Percentiles rank a stretch among this genome's conserved stretches.
Evolutionary conservation across 2,113 vertebrate species (phyloP).

Genomic region (Tetrao urogallus): DNA sequence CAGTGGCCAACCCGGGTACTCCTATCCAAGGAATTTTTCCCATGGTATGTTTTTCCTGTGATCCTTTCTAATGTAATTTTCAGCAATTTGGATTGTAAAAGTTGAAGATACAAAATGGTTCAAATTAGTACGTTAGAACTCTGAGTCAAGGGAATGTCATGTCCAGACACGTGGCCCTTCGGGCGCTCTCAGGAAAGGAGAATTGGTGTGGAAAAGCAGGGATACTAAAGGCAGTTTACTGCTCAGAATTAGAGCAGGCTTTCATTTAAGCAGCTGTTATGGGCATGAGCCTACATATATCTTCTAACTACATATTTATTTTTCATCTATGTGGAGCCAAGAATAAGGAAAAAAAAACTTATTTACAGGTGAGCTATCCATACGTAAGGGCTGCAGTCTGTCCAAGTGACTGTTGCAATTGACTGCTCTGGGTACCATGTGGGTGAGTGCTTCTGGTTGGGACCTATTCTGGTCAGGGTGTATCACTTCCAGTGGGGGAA

Average conservation of each 20-base stretch:
- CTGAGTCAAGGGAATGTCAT: not conserved
- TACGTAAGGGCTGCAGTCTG: not conserved
- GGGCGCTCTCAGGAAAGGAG: not conserved
- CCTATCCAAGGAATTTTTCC: not conserved
- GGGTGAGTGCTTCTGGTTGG: not conserved
- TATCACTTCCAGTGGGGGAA: not conserved
- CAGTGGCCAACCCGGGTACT: not conserved
- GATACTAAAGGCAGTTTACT: not conserved
- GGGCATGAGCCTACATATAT: not conserved
- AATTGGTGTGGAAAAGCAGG: not conserved
- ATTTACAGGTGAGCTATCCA: not conserved
- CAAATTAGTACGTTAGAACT: not conserved
- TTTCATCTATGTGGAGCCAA: not conserved
- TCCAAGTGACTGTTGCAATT: not conserved
- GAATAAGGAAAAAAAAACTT: not conserved
- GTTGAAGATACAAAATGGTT: not conserved
- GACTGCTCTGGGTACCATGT: not conserved
- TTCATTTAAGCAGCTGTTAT: not conserved
- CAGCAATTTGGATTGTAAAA: not conserved
- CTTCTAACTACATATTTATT: not conserved
- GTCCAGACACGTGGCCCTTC: not conserved
- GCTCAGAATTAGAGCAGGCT: not conserved
- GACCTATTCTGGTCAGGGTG: not conserved
- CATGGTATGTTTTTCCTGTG: fast-evolving
- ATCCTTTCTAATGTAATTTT: not conserved